These are phyloP conservation scores for Peribatodes rhomboidaria DNA, from an alignment of 2,888 invertebrate genomes.

Conservation along the genomic window DNA sequence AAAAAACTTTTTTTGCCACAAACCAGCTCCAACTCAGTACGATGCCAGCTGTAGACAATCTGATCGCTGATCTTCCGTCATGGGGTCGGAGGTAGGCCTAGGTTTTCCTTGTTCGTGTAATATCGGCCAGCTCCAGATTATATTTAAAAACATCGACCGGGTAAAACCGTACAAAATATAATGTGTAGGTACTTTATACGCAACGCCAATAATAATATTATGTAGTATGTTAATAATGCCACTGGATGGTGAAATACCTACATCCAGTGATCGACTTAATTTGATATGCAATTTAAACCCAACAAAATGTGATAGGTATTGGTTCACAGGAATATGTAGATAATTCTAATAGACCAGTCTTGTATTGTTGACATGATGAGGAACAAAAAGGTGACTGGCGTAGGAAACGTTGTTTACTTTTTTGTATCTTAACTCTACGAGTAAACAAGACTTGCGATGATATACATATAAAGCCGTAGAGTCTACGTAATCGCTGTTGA, in stretches of 20 bases:
- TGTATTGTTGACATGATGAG: not conserved
- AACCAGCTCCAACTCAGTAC: too few species aligned
- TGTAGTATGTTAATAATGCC: not conserved
- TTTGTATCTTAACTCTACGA: slow-evolving; percentile 3
- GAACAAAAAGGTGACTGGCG: not conserved
- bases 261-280: not conserved
- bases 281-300: slow-evolving; percentile 24
- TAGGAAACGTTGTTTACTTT: slow-evolving; percentile 2
- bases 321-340: not conserved
- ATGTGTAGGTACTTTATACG: not conserved
- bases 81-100: too few species aligned
- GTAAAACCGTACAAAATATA: not conserved
- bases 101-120: too few species aligned
- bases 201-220: not conserved
- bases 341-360: not conserved
- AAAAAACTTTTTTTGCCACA: too few species aligned
- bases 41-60: too few species aligned
- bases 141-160: too few species aligned
- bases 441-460: slow-evolving; percentile 7
- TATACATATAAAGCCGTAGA: slow-evolving; percentile 7
- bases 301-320: slow-evolving; percentile 1
- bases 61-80: too few species aligned
- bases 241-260: not conserved
- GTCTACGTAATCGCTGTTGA: slow-evolving; percentile 18
- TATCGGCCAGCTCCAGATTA: too few species aligned